These are phyloP conservation scores for Holothuria leucospilota DNA, from an alignment of 53 echinoderm and acorn worm species.

Conservation along the genomic window DNA sequence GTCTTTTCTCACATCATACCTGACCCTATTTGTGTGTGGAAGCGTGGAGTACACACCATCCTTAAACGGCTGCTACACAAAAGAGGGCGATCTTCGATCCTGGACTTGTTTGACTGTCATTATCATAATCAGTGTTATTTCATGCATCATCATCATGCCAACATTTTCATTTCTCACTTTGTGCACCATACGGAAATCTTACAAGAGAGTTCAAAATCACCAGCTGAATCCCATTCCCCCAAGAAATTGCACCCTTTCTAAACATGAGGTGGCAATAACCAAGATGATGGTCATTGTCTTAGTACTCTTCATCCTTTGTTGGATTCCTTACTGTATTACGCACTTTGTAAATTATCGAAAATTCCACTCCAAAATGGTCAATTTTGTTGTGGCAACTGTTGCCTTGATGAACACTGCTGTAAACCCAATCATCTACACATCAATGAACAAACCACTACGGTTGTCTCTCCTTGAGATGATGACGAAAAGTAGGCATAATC, in stretches of 20 bases:
- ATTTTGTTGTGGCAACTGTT: constrained; percentile 13
- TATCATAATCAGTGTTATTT: background rate
- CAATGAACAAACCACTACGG: constrained; percentile 15
- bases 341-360: constrained; percentile 28
- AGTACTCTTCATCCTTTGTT: constrained; percentile 21
- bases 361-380: constrained; percentile 28
- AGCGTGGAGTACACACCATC: background rate
- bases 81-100: constrained; percentile 19
- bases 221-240: background rate
- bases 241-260: background rate
- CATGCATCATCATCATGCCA: constrained; percentile 32
- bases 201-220: background rate
- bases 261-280: constrained; percentile 19
- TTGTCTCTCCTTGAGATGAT: too few relatives aligned
- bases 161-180: constrained; percentile 29
- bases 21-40: constrained; percentile 10
- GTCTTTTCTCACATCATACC: background rate
- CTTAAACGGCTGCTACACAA: constrained; percentile 12
- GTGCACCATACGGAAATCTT: constrained; percentile 5
- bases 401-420: constrained; percentile 31
- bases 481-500: too few relatives aligned
- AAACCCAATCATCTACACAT: constrained; percentile 18
- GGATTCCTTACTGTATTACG: constrained; percentile 3
- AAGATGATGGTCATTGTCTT: constrained; percentile 20
- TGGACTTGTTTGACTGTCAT: constrained; percentile 18